phyloP scores from a whole-genome alignment of 2,113 vertebrate species.

The Malaclemys terrapin region DNA sequence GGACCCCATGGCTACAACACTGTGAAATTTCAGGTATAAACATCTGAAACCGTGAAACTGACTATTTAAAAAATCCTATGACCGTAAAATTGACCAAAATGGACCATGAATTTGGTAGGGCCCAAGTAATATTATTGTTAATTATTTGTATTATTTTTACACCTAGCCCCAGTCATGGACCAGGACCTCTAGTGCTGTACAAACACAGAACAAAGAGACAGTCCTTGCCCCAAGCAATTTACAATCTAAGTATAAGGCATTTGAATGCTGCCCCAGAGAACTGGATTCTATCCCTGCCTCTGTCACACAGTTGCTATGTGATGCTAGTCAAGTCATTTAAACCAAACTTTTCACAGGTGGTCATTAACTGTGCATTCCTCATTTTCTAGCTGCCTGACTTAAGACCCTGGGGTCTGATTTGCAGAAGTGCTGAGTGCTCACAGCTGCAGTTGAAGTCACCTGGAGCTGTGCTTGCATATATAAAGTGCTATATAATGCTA shows the following conservation, averaged over 20 bases:
- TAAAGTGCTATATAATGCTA: background rate
- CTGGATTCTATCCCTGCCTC: background rate
- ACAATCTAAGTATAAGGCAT: background rate
- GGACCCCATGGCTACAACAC: no score
- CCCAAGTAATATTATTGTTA: background rate
- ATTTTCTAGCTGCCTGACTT: background rate
- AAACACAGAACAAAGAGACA: background rate
- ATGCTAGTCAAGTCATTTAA: background rate
- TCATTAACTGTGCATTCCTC: background rate
- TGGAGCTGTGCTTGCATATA: background rate
- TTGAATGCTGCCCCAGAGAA: background rate
- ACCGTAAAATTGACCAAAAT: no score
- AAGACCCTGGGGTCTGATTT: background rate
- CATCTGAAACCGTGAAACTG: no score
- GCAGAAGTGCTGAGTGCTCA: background rate
- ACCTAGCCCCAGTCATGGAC: background rate
- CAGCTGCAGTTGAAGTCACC: background rate
- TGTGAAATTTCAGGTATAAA: no score
- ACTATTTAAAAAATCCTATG: no score
- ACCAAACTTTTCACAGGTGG: no score
- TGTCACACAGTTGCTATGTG: background rate
- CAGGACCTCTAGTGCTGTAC: background rate
- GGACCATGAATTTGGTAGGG: no score
- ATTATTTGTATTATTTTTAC: background rate
- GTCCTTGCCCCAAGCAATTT: background rate